A percentile compares a stretch with the other conserved stretches of the same genome.
Conservation (phyloP, 2,113 vertebrate genomes). For the Ornithorhynchus anatinus region DNA sequence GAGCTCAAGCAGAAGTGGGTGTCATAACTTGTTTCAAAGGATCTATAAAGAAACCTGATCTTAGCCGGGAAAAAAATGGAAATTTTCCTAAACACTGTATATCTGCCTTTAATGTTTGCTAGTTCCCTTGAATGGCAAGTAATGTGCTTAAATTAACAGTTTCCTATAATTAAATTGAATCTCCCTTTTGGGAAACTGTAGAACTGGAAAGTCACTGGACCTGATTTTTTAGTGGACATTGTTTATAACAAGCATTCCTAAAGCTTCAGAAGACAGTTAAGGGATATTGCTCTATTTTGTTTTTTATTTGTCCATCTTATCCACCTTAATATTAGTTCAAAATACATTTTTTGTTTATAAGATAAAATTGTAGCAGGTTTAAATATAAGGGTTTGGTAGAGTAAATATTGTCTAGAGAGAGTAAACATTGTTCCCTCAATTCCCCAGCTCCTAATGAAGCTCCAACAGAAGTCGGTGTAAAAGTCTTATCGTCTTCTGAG, state of each 20-base stretch:
- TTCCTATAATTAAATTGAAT: conserved; percentile 6
- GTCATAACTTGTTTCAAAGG: conserved; percentile 65
- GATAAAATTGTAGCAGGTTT: not conserved
- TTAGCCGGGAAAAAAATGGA: conserved; percentile 34
- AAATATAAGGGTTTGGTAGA: not conserved
- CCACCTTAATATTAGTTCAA: too few relatives aligned
- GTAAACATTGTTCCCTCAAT: conserved; percentile 1
- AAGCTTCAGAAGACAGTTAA: too few relatives aligned
- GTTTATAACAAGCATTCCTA: too few relatives aligned
- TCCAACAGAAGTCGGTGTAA: conserved; percentile 72
- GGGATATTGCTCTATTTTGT: too few relatives aligned
- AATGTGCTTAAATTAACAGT: conserved; percentile 4
- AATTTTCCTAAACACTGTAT: conserved; percentile 25
- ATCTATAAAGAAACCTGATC: conserved; percentile 12
- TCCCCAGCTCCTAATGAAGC: conserved; percentile 83
- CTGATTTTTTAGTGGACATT: conserved; percentile 3
- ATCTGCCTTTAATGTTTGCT: conserved; percentile 5
- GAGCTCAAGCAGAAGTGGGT: conserved; percentile 29
- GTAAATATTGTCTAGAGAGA: not conserved
- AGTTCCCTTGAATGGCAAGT: conserved; percentile 26
- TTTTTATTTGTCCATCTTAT: too few relatives aligned
- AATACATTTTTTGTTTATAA: too few relatives aligned
- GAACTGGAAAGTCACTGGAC: not conserved
- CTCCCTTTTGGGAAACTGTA: not conserved
- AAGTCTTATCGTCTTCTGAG: conserved; percentile 85